Conservation (phyloP, 2,113 vertebrate species). For the Bambusicola thoracicus region DNA sequence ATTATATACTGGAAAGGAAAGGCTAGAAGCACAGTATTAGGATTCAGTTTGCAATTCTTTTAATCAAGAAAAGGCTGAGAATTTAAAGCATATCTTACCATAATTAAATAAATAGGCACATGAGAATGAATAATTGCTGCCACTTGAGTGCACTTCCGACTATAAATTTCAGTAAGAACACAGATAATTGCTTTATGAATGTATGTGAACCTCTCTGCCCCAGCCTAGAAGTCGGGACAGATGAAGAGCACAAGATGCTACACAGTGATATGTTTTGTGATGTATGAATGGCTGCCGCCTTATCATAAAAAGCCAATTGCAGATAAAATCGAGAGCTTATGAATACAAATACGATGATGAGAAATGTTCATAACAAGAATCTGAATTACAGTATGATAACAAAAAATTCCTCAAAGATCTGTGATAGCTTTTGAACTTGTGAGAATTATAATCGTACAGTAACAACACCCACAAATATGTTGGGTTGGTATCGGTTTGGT, state of each 20-base stretch:
- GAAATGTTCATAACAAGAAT: neutral
- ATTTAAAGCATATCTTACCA: slow-evolving; percentile 43
- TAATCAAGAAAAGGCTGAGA: slow-evolving; percentile 44
- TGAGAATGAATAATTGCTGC: slow-evolving; percentile 47
- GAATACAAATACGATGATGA: neutral
- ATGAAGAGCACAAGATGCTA: neutral
- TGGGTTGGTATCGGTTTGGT: no score
- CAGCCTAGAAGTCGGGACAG: neutral
- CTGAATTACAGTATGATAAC: neutral
- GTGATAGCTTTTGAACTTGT: neutral
- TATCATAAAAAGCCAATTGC: no score
- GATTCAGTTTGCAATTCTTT: neutral
- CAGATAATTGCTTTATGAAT: slow-evolving; percentile 51
- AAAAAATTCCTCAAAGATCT: neutral
- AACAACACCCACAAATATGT: neutral
- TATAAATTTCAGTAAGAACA: slow-evolving; percentile 41
- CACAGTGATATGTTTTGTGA: neutral
- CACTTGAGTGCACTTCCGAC: slow-evolving; percentile 1
- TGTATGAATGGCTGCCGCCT: neutral
- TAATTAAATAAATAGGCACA: slow-evolving; percentile 50
- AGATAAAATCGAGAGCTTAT: neutral
- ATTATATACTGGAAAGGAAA: neutral
- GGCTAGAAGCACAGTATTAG: neutral
- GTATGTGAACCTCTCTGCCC: slow-evolving; percentile 3
- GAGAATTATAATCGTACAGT: neutral